Percentiles rank a stretch among this genome's conserved stretches.
phyloP scores from a whole-genome alignment of 2,797 vertebrate genomes.

The Heteromormyrus szaboi region DNA sequence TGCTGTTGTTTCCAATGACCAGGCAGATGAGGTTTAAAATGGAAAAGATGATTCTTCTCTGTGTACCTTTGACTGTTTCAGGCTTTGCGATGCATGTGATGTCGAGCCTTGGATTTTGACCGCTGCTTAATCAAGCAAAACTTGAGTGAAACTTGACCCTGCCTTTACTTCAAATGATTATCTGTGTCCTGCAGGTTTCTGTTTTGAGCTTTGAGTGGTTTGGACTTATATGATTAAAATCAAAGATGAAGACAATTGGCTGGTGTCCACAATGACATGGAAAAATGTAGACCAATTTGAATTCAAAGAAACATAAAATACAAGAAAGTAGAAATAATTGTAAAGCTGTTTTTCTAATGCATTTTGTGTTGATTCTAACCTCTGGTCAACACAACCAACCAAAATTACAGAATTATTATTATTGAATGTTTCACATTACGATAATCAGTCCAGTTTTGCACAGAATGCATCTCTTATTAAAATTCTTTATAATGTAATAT shows the following conservation, averaged over 20 bases:
- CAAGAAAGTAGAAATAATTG: background rate
- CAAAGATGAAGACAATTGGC: background rate
- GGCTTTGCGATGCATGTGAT: background rate
- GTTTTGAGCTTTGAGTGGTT: background rate
- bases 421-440: background rate
- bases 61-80: background rate
- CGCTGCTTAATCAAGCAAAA: background rate
- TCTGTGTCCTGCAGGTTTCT: background rate
- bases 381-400: background rate
- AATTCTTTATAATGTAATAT: background rate
- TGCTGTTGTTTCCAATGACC: background rate
- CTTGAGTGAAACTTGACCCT: background rate
- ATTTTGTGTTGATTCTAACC: background rate
- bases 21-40: background rate
- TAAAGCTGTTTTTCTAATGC: background rate
- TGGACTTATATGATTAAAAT: background rate
- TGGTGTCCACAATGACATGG: background rate
- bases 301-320: background rate
- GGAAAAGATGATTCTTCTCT: background rate
- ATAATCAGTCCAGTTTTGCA: background rate
- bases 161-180: slow-evolving; percentile 11
- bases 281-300: background rate
- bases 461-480: background rate
- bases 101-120: background rate
- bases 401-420: background rate